Percentiles rank a stretch among this genome's conserved stretches.
Evolutionary conservation across 2,113 vertebrate genomes (phyloP).

Genomic region (Gobio gobio): DNA sequence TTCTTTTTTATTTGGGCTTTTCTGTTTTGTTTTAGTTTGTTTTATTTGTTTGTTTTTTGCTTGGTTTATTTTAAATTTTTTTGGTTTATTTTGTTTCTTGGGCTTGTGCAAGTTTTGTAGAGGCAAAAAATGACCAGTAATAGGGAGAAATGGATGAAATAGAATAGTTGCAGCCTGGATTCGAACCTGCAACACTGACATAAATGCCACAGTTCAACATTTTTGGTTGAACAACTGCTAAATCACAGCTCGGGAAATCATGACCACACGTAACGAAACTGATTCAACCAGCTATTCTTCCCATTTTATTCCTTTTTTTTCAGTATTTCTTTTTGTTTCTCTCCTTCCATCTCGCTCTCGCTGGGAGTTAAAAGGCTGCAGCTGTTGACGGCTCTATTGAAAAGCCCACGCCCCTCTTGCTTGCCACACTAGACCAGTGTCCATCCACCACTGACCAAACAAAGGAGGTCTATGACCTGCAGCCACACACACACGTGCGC

Average conservation of each 20-base stretch:
- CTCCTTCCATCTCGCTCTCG: not conserved
- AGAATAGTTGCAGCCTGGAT: not conserved
- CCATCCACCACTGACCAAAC: conserved; percentile 23
- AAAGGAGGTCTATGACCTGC: conserved; percentile 19
- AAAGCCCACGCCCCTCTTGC: not conserved
- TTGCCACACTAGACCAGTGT: conserved; percentile 34
- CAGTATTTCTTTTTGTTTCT: not conserved
- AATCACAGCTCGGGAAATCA: not conserved
- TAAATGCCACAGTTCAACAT: not conserved
- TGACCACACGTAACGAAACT: not conserved
- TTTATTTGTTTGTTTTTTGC: not conserved
- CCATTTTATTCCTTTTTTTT: not conserved
- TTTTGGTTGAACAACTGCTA: too few species aligned
- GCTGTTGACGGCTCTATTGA: conserved; percentile 16
- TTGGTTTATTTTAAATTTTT: not conserved
- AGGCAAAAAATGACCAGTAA: not conserved
- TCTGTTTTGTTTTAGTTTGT: not conserved
- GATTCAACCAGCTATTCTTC: not conserved
- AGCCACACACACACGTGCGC: conserved; percentile 18
- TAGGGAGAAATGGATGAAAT: not conserved
- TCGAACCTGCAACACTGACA: not conserved
- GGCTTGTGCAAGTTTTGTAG: not conserved
- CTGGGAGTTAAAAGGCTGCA: not conserved
- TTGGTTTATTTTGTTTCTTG: too few species aligned
- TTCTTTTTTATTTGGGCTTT: not conserved